Evolutionary conservation across 2,888 invertebrate species (phyloP).

Genomic region (Gymnoscelis rufifasciata): DNA sequence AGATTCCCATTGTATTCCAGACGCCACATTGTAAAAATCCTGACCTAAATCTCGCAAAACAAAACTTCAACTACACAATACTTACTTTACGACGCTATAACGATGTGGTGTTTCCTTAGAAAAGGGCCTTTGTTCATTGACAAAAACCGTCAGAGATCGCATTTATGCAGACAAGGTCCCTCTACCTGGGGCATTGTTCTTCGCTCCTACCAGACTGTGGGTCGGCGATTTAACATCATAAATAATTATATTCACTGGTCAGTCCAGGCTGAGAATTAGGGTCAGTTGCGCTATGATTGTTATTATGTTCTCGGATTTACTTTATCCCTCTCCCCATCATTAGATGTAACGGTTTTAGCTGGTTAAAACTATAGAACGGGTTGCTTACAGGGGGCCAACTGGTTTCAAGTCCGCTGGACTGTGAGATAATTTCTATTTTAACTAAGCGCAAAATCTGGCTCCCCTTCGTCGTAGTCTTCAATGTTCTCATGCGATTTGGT

Average conservation of each 20-base stretch:
- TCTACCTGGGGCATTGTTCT: conserved; percentile 73
- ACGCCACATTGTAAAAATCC: conserved; percentile 74
- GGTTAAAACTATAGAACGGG: conserved; percentile 78
- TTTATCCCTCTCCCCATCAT: conserved; percentile 75
- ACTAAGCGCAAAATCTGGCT: conserved; percentile 50
- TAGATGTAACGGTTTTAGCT: conserved; percentile 78
- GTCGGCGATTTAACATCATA: conserved; percentile 68
- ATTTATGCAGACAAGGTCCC: conserved; percentile 69
- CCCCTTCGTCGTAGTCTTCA: conserved; percentile 11
- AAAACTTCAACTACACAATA: conserved; percentile 71
- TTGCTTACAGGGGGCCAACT: conserved; percentile 67
- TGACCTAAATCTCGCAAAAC: conserved; percentile 76
- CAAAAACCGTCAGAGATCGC: conserved; percentile 72
- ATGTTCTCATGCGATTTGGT: conserved; percentile 9
- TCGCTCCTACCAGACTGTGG: conserved; percentile 67
- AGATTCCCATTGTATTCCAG: conserved; percentile 55
- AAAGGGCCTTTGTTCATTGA: conserved; percentile 75
- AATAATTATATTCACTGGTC: conserved; percentile 75
- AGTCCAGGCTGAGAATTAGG: conserved; percentile 58
- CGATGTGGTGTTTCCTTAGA: conserved; percentile 78
- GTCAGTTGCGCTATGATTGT: conserved; percentile 71
- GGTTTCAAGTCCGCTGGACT: conserved; percentile 62
- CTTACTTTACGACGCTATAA: conserved; percentile 75
- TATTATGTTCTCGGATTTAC: conserved; percentile 63
- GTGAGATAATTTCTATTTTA: conserved; percentile 67